A percentile compares a stretch with the other conserved stretches of the same genome.
phyloP scores from a whole-genome alignment of 1,140 invertebrate species.

The Drosophila varians region DNA sequence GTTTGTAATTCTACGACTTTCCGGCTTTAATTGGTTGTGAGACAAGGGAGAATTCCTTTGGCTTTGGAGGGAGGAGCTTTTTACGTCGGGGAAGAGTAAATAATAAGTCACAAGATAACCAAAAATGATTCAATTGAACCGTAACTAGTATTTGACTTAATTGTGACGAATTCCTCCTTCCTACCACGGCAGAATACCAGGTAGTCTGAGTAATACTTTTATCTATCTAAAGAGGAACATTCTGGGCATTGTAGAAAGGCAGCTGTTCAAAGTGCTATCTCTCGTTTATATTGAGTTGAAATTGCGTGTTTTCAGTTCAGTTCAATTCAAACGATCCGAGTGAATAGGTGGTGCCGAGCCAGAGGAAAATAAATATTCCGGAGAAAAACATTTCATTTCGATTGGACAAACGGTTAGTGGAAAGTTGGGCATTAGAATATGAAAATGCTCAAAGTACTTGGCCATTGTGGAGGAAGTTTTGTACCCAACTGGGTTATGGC shows the following conservation, averaged over 20 bases:
- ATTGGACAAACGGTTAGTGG: slow-evolving; percentile 9
- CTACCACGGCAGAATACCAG: background rate
- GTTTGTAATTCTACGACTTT: slow-evolving; percentile 44
- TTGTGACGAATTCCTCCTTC: background rate
- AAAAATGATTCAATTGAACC: slow-evolving; percentile 1
- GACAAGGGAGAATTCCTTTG: background rate
- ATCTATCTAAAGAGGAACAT: background rate
- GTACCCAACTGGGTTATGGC: slow-evolving; percentile 24
- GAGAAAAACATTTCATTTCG: background rate
- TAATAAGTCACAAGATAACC: background rate
- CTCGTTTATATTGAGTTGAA: slow-evolving; percentile 25
- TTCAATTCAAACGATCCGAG: slow-evolving; percentile 9
- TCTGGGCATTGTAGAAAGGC: background rate
- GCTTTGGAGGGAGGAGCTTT: background rate
- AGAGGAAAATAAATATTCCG: background rate
- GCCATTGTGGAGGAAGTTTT: slow-evolving; percentile 32
- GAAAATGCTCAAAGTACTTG: slow-evolving; percentile 29
- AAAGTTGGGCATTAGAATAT: slow-evolving; percentile 18
- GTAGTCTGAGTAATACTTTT: background rate
- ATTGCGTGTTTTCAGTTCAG: slow-evolving; percentile 5
- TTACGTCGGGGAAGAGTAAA: background rate
- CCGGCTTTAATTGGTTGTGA: slow-evolving; percentile 37
- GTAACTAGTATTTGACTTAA: background rate
- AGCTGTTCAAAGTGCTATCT: slow-evolving; percentile 8
- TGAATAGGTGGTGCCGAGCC: background rate